Evolutionary conservation across 2,797 vertebrate species (phyloP), one percentile per base, ranked within the genome.

Genomic region (Capromys pilorides): DNA sequence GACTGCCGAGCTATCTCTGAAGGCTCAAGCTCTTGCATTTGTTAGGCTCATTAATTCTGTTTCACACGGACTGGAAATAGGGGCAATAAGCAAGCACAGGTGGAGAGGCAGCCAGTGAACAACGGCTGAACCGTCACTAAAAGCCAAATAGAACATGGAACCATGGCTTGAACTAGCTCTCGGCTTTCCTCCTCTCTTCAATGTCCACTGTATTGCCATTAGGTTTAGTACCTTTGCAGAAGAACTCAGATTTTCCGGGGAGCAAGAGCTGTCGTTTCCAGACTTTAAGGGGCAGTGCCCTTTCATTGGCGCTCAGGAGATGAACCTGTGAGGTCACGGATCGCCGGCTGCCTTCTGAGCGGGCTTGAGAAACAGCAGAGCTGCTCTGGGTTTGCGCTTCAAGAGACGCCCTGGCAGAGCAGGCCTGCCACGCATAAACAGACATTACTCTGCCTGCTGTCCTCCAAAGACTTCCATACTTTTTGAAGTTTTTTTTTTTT

Each of bases 51-150:
- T 71, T 69, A 88, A 80, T n/a, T 71, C 39, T 13, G 19, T 69
- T 94, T 93, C 75, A 59, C 51, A 6, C 80, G 78, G 69, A 21
- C 51, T 90, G 73, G 59, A 90, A 93, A 62, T 85, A 54, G 33
- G 62, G 81, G 33, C 22, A 19, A 33, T 41, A 28, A 69, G 22
- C 41, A 28, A 69, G 22, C 41, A 26, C 75, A 80, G 64, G 36
- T 18, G 31, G 26, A 62, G 49, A 87, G 28, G 19, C 36, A 75
- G 39, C 31, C 39, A 45, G 61, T 31, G 36, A n/a, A 91, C 26
- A 49, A 59, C 71, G 71, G 71, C 69, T 77, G 31, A 83, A 49
- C 22, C 33, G 64, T 61, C 33, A 28, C 69, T 2, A 77, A 59
- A 87, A 91, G 77, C 33, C 6, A 66, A 62, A 28, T 39, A 89